Conservation (phyloP, 2,113 vertebrate species). For the Urocolius indicus region DNA sequence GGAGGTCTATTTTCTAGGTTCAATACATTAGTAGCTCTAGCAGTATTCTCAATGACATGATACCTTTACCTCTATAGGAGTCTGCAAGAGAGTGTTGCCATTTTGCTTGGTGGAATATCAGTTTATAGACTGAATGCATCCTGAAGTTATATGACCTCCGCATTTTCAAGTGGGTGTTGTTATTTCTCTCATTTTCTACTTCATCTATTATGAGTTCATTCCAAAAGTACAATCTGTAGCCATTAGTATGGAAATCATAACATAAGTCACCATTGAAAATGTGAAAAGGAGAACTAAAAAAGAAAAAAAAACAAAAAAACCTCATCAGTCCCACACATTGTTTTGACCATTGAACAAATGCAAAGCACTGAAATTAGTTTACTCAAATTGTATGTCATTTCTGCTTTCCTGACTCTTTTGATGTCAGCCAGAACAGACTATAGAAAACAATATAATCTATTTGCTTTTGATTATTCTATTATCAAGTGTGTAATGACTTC, state of each 20-base stretch:
- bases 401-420: conserved; percentile 24
- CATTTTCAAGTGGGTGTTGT: not conserved
- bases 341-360: conserved; percentile 18
- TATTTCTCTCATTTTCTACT: not conserved
- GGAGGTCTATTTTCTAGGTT: not conserved
- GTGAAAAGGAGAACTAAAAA: not conserved
- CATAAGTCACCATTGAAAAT: not conserved
- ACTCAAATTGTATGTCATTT: not conserved
- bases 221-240: not conserved
- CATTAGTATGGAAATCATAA: not conserved
- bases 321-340: not conserved
- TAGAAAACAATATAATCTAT: not conserved
- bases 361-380: conserved; percentile 11
- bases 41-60: not conserved
- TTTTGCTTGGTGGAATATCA: not conserved
- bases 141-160: not conserved
- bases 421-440: conserved; percentile 11
- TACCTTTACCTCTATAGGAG: not conserved
- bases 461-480: conserved; percentile 42
- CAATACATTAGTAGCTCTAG: fast-evolving
- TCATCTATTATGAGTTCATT: not conserved
- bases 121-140: not conserved
- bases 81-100: not conserved
- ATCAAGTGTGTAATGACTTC: conserved; percentile 23
- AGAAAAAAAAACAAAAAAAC: not conserved